Conservation (phyloP, 2,888 invertebrate genomes). For the Drosophila aldrichi region DNA sequence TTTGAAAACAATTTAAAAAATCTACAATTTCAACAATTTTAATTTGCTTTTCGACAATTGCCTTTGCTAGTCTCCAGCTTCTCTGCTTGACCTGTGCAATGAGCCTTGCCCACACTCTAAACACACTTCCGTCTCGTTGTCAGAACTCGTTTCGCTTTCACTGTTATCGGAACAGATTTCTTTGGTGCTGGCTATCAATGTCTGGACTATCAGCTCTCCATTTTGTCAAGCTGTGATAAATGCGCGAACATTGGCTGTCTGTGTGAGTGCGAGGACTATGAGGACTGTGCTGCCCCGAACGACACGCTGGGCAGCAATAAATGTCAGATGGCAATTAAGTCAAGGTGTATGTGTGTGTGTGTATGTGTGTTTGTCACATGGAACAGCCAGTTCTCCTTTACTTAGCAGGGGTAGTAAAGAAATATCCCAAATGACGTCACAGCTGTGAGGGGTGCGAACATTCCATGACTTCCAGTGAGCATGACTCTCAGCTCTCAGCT, state of each 20-base stretch:
- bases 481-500: not conserved
- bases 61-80: not conserved
- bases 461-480: conserved; percentile 33
- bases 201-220: conserved; percentile 28
- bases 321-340: conserved; percentile 70
- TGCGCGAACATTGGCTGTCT: conserved; percentile 44
- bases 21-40: too few species aligned
- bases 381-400: not conserved
- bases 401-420: conserved; percentile 23
- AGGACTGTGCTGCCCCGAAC: conserved; percentile 40
- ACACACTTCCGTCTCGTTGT: not conserved
- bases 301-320: conserved; percentile 67
- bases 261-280: not conserved
- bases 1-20: too few species aligned
- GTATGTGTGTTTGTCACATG: too few species aligned
- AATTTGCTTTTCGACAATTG: too few species aligned
- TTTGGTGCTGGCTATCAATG: conserved; percentile 40
- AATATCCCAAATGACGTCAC: conserved; percentile 59
- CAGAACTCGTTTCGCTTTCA: conserved; percentile 42
- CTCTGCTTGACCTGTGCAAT: not conserved
- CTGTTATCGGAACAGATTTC: conserved; percentile 47
- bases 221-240: conserved; percentile 40
- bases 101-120: not conserved
- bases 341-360: conserved; percentile 41
- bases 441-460: conserved; percentile 40